Conservation (phyloP, 2,888 invertebrate genomes). For the Euproctis similis region DNA sequence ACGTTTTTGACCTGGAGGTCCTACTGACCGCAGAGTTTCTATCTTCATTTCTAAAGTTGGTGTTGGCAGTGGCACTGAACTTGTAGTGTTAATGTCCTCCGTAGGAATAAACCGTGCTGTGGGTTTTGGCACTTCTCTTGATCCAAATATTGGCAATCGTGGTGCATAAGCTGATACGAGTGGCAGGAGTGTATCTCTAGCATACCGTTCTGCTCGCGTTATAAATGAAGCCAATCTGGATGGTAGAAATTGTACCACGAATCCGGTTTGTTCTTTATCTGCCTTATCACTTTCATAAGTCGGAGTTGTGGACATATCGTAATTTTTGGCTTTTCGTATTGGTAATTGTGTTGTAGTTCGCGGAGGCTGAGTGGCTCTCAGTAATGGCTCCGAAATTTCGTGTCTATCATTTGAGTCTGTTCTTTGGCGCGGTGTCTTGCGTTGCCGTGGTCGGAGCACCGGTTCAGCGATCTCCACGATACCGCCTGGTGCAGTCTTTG, state of each 20-base stretch:
- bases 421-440: slow-evolving; percentile 70
- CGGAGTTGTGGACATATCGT: slow-evolving; percentile 57
- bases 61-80: slow-evolving; percentile 56
- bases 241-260: slow-evolving; percentile 87
- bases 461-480: slow-evolving; percentile 84
- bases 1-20: slow-evolving; percentile 61
- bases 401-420: slow-evolving; percentile 66
- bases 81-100: slow-evolving; percentile 49
- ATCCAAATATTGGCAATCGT: slow-evolving; percentile 78
- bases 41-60: slow-evolving; percentile 71
- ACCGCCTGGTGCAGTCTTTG: slow-evolving; percentile 59
- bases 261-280: slow-evolving; percentile 55
- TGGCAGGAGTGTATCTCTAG: slow-evolving; percentile 84
- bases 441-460: slow-evolving; percentile 78
- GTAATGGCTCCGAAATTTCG: slow-evolving; percentile 81
- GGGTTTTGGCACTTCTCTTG: slow-evolving; percentile 59
- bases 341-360: slow-evolving; percentile 41
- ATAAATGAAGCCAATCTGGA: slow-evolving; percentile 85
- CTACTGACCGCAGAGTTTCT: slow-evolving; percentile 54
- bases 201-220: slow-evolving; percentile 87
- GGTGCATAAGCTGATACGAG: slow-evolving; percentile 87
- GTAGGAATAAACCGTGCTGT: slow-evolving; percentile 80
- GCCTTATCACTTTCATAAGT: slow-evolving; percentile 51
- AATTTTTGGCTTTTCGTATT: slow-evolving; percentile 59
- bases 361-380: slow-evolving; percentile 66